A percentile compares a stretch with the other conserved stretches of the same genome.
phyloP scores from a whole-genome alignment of 1,140 invertebrate species.

The Solen grandis region DNA sequence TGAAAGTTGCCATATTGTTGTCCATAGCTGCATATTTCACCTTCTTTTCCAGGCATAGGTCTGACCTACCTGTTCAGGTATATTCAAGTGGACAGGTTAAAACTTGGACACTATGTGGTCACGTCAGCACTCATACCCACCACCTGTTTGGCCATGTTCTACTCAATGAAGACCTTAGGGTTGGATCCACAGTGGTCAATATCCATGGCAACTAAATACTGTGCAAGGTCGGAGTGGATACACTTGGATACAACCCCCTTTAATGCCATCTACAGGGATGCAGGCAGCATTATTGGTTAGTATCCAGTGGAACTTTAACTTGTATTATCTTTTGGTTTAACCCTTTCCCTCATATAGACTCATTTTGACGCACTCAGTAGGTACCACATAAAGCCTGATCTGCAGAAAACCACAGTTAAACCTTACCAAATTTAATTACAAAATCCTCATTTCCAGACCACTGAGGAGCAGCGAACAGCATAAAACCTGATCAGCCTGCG shows the following conservation, averaged over 20 bases:
- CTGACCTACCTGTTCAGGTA: slow-evolving; percentile 9
- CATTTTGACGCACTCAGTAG: background rate
- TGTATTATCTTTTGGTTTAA: background rate
- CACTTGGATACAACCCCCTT: slow-evolving; percentile 51
- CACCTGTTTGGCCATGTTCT: slow-evolving; percentile 31
- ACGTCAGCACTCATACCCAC: slow-evolving; percentile 23
- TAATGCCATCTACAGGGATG: slow-evolving; percentile 50
- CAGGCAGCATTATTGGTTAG: slow-evolving; percentile 45
- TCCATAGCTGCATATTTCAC: too few species aligned
- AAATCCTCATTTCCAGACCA: background rate
- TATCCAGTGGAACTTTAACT: too few species aligned
- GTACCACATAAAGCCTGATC: background rate
- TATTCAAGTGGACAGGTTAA: slow-evolving; percentile 8
- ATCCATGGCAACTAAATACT: slow-evolving; percentile 41
- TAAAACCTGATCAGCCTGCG: too few species aligned
- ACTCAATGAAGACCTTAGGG: slow-evolving; percentile 7
- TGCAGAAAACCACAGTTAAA: background rate
- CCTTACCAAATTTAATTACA: background rate
- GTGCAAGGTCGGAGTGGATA: slow-evolving; percentile 35
- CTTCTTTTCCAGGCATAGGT: slow-evolving; percentile 41
- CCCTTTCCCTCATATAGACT: background rate
- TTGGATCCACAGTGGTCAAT: slow-evolving; percentile 54
- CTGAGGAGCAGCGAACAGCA: background rate
- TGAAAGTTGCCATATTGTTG: too few species aligned
- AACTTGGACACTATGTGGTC: background rate